Percentiles rank a stretch among this genome's conserved stretches.
Conservation (phyloP, 2,113 vertebrate species). For the Sitta europaea region DNA sequence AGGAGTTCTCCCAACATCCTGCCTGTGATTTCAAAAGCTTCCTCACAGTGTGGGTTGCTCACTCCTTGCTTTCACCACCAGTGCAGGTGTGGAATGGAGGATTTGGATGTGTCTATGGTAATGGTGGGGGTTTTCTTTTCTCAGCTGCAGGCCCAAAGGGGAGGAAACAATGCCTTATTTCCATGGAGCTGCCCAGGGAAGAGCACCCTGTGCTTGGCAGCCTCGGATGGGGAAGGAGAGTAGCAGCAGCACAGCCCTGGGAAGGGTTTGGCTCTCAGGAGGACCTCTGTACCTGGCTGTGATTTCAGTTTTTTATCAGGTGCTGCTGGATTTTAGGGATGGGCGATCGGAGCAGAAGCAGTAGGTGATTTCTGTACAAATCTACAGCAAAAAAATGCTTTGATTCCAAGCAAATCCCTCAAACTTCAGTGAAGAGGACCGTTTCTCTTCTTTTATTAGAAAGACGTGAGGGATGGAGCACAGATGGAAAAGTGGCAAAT, state of each 20-base stretch:
- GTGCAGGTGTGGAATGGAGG: background rate
- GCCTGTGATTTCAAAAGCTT: background rate
- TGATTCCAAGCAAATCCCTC: accelerated
- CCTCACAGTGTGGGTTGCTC: background rate
- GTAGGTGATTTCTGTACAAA: background rate
- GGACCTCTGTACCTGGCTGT: background rate
- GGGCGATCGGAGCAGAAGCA: background rate
- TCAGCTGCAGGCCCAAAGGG: background rate
- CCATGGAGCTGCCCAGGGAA: background rate
- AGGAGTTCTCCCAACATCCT: background rate
- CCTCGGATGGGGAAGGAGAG: background rate
- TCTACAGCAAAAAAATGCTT: background rate
- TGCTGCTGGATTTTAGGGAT: background rate
- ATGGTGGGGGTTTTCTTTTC: background rate
- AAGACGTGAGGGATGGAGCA: background rate
- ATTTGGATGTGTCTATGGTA: background rate
- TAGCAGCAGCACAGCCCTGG: background rate
- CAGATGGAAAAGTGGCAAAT: background rate
- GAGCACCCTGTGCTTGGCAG: background rate
- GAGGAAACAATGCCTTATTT: background rate
- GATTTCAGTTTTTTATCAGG: background rate
- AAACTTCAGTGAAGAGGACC: background rate
- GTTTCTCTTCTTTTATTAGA: background rate
- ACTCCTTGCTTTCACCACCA: accelerated
- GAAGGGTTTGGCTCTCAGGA: background rate